These are phyloP conservation scores for Hypena proboscidalis DNA, from an alignment of 2,888 invertebrate species.

Conservation along the genomic window DNA sequence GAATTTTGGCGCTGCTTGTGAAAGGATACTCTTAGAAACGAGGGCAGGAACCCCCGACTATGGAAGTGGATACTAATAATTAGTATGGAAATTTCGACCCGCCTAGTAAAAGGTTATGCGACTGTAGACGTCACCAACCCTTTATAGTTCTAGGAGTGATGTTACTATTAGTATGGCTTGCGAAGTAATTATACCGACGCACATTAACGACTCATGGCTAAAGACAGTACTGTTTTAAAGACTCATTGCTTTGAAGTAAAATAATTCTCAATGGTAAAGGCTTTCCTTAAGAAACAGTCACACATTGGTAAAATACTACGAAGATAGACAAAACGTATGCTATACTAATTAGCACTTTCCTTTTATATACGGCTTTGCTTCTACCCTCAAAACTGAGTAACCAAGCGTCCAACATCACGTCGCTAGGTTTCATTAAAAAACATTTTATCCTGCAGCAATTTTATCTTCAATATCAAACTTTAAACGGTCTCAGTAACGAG, in stretches of 20 bases:
- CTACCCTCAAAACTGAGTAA: no score
- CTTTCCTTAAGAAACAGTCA: no score
- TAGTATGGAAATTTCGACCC: conserved; percentile 46
- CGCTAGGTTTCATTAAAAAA: no score
- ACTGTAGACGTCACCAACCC: conserved; percentile 14
- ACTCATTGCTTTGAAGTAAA: background rate
- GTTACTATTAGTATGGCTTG: background rate
- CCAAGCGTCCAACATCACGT: no score
- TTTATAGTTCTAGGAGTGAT: background rate
- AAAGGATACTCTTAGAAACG: conserved; percentile 31
- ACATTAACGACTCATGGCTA: background rate
- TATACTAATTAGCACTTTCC: no score
- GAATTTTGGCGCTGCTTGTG: conserved; percentile 20
- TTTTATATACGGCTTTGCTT: no score
- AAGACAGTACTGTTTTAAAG: background rate
- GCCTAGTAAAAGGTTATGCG: conserved; percentile 13
- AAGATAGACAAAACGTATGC: no score
- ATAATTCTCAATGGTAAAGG: no score
- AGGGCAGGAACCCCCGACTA: conserved; percentile 21
- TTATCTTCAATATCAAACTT: conserved; percentile 32
- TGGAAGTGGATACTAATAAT: conserved; percentile 37
- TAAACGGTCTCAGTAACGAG: conserved; percentile 33
- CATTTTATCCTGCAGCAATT: conserved; percentile 21
- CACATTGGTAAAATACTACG: no score
- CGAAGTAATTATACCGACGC: background rate